Base-by-base conservation (phyloP, 2,797 vertebrate species). In the Hypotaenidia philippensis region DNA sequence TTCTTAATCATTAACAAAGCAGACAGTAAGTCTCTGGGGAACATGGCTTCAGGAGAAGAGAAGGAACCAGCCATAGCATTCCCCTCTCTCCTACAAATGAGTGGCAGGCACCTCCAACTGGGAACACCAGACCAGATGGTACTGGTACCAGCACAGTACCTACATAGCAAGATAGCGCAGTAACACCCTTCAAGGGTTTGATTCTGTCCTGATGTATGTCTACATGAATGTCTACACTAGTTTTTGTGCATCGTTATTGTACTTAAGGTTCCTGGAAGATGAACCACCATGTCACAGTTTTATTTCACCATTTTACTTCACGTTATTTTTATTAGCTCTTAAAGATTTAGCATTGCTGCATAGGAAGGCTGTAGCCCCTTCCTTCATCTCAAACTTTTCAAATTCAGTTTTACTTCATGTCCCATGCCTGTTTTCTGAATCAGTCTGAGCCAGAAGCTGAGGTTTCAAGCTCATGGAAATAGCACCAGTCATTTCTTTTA, bases 1-100 rank as follows among this genome's bases (percentile, higher is more conserved):
- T 57, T 93, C 90, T 95, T 96, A 92, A 95, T 96, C 92, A 95
- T 89, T 95, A 91, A 66, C 92, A 94, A 92, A 95, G 93, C 93
- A 96, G 95, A 85, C 87, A 92, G 89, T 15, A 59, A 56, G 57
- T 60, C 95, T 82, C 89, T 17, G 49, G 90, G 89, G 85, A 21
- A 32, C 0, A 0, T 5, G 74, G 31, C 57, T 77, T 87, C 16
- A 0, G 70, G 49, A 93, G 53, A 50, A 75, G 71, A 89, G 75
- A 93, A 61, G 52, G 56, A 89, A 57, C 38, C 70, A 81, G 80
- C 21, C 17, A 0, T 7, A 86, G 77, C 57, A 87, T 80, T 86
- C n/a, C 89, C 60, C 7, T 38, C 47, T 60, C 19, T 79, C 68
- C 64, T 68, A 55, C 29, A 68, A 72, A 78, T 88, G 60, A 95